Conservation (phyloP, 2,888 invertebrate species). For the Ditylenchus weischeri region DNA sequence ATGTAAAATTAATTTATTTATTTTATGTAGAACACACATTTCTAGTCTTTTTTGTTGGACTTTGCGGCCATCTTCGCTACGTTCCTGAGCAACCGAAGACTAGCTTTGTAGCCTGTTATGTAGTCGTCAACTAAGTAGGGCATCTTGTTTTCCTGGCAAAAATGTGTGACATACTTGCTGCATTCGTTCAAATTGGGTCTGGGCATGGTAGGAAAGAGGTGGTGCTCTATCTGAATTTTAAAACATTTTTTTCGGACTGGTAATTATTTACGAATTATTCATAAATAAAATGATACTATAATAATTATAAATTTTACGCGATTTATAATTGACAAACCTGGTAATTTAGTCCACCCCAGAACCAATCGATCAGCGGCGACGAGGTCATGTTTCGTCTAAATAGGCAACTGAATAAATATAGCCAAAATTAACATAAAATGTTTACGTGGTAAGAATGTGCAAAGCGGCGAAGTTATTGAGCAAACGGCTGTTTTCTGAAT, state of each 20-base stretch:
- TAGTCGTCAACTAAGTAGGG: slow-evolving; percentile 54
- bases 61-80: slow-evolving; percentile 44
- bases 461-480: slow-evolving; percentile 56
- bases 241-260: neutral
- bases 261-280: neutral
- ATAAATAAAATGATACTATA: neutral
- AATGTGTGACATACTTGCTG: slow-evolving; percentile 44
- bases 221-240: slow-evolving; percentile 49
- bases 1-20: neutral
- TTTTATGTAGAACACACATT: slow-evolving; percentile 9
- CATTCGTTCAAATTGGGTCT: slow-evolving; percentile 49
- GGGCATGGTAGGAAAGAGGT: slow-evolving; percentile 58
- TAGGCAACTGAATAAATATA: too few relatives aligned
- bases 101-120: slow-evolving; percentile 44
- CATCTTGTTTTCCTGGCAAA: slow-evolving; percentile 48
- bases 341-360: slow-evolving; percentile 57
- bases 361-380: slow-evolving; percentile 53
- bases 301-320: slow-evolving; percentile 4
- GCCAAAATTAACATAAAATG: neutral
- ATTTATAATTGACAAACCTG: slow-evolving; percentile 35
- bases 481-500: slow-evolving; percentile 49
- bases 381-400: slow-evolving; percentile 51
- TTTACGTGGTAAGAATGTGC: slow-evolving; percentile 52
- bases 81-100: slow-evolving; percentile 48
- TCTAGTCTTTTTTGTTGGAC: slow-evolving; percentile 14